Evolutionary conservation across 2,113 vertebrate genomes (phyloP).

Genomic region (Tonatia bakeri): DNA sequence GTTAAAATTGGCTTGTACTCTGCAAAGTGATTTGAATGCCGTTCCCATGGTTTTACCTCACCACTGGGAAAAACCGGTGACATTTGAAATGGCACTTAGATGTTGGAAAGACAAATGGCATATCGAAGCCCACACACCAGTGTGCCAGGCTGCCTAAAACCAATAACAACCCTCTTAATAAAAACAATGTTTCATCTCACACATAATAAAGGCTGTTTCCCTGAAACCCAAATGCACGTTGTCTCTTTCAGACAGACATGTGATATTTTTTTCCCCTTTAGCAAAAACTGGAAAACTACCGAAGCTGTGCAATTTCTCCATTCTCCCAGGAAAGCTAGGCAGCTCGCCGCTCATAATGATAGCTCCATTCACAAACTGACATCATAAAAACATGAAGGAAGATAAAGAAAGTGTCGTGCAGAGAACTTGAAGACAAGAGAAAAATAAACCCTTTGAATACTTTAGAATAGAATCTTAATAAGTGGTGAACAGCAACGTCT

Average conservation of each 20-base stretch:
- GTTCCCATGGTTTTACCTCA: slow-evolving; percentile 72
- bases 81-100: slow-evolving; percentile 76
- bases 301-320: slow-evolving; percentile 35
- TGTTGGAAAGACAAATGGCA: slow-evolving; percentile 68
- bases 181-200: slow-evolving; percentile 42
- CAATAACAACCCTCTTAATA: slow-evolving; percentile 53
- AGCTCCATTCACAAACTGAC: slow-evolving; percentile 66
- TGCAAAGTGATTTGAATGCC: slow-evolving; percentile 68
- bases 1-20: slow-evolving; percentile 70
- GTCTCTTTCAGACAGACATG: slow-evolving; percentile 18
- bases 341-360: slow-evolving; percentile 33
- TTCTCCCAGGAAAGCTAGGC: slow-evolving; percentile 30
- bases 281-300: slow-evolving; percentile 14
- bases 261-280: slow-evolving; percentile 42
- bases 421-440: slow-evolving; percentile 42
- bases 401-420: slow-evolving; percentile 50
- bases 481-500: neutral
- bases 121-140: slow-evolving; percentile 55
- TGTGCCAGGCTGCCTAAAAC: neutral
- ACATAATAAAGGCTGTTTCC: slow-evolving; percentile 48
- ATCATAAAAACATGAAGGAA: slow-evolving; percentile 56
- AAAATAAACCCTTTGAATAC: slow-evolving; percentile 31
- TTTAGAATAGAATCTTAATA: slow-evolving; percentile 24
- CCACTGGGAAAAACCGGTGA: slow-evolving; percentile 66
- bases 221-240: slow-evolving; percentile 34